Evolutionary conservation across 2,888 invertebrate genomes (phyloP), one percentile per base, ranked within the genome.

Genomic region (Ophion obscuratus): DNA sequence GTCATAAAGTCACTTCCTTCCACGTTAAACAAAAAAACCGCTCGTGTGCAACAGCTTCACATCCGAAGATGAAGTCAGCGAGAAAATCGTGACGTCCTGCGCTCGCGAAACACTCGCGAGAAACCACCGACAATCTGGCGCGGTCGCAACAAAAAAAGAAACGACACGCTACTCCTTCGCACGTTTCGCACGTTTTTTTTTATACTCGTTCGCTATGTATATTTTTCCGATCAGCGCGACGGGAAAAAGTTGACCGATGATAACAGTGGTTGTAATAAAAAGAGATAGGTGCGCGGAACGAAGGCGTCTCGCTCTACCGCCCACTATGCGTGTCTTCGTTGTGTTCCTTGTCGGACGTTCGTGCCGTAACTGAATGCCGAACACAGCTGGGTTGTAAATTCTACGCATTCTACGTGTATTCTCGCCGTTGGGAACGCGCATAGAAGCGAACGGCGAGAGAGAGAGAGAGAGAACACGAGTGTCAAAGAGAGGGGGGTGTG

Each of bases 381-480:
- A 67, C 75, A 64, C 82, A 83, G 78, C 83, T 79, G 83, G 83
- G 53, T 74, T 61, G 73, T 62, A 77, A 70, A 80, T 73, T 74
- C 53, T 17, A 17, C 53, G 14, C 53, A 53, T 61, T 20, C 27
- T 67, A 53, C 53, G 36, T 77, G 24, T 24, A 24, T 66, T 80
- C 73, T 81, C 9, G 66, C 74, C 77, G 82, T 83, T 79, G 75
- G 70, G 68, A 68, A 70, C 74, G 74, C 66, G 44, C 70, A 57
- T 44, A 53, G 9, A 44, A 59, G 14, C 44, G n/a, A 14, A 64
- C 61, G 78, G 62, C 36, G 53, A 4, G 61, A 27, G 24, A 53
- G 20, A 61, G 47, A 14, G 36, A 64, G 62, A 20, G 62, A 74
- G 66, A 53, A 14, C 47, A 61, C 9, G 24, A 64, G 62, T 10